These are phyloP conservation scores for Cephalotes varians DNA, from an alignment of 2,888 invertebrate genomes.

Conservation along the genomic window DNA sequence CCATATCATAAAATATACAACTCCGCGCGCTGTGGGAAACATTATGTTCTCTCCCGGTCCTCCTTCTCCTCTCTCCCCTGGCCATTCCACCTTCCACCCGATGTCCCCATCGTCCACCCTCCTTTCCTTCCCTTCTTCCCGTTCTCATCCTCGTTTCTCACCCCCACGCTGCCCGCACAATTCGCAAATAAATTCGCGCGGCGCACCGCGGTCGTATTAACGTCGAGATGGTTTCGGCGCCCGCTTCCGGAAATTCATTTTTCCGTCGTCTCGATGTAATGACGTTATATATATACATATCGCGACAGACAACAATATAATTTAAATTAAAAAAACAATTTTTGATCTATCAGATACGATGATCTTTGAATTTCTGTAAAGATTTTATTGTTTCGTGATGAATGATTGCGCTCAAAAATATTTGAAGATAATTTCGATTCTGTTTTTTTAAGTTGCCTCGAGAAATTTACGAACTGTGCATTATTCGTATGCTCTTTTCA, in stretches of 20 bases:
- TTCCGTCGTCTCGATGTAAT: constrained; percentile 2
- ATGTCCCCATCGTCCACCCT: constrained; percentile 60
- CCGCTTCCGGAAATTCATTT: constrained; percentile 45
- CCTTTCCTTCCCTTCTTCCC: constrained; percentile 40
- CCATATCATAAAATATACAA: constrained; percentile 86
- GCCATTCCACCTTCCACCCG: constrained; percentile 42
- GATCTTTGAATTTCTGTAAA: not conserved
- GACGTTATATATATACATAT: not conserved
- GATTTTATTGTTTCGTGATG: not conserved
- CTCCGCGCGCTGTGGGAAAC: constrained; percentile 85
- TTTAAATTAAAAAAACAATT: not conserved
- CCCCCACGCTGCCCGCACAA: constrained; percentile 48
- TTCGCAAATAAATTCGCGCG: constrained; percentile 49
- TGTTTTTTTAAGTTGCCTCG: not conserved
- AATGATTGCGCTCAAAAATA: not conserved
- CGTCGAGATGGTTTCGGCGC: constrained; percentile 40
- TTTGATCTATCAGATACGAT: not conserved
- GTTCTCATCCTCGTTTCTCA: constrained; percentile 47
- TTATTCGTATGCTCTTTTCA: too few species aligned
- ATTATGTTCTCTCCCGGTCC: constrained; percentile 81
- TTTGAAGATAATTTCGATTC: not conserved
- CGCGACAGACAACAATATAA: not conserved
- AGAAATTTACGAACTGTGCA: not conserved
- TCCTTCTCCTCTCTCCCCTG: constrained; percentile 42
- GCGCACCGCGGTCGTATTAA: constrained; percentile 49